Evolutionary conservation across 2,888 invertebrate genomes (phyloP).

Genomic region (Gastracanthus pulcherrimus): DNA sequence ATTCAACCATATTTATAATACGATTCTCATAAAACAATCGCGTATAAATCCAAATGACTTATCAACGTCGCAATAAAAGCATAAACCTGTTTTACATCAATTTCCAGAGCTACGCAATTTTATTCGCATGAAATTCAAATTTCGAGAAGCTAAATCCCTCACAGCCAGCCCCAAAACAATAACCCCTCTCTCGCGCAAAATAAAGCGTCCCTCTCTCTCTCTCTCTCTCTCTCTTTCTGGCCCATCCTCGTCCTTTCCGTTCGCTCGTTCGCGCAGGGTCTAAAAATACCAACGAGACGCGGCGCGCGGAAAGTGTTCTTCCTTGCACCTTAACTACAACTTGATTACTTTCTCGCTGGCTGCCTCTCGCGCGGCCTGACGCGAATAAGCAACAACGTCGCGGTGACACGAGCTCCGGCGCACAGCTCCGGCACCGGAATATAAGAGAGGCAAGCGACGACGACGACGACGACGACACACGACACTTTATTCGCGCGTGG

Average conservation of each 20-base stretch:
- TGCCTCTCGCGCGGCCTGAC: neutral
- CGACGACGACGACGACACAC: neutral
- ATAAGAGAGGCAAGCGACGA: neutral
- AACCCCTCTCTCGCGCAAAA: neutral
- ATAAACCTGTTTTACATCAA: too few relatives aligned
- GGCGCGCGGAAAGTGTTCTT: neutral
- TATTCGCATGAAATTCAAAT: too few relatives aligned
- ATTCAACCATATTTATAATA: too few relatives aligned
- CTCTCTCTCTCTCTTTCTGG: too few relatives aligned
- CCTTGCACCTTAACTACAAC: conserved; percentile 28
- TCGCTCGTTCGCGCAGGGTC: neutral
- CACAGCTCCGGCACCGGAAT: neutral
- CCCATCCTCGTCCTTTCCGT: too few relatives aligned
- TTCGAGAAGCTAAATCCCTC: too few relatives aligned
- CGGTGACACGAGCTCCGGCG: too few relatives aligned
- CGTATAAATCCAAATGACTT: too few relatives aligned
- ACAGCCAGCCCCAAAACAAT: neutral
- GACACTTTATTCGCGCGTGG: conserved; percentile 3
- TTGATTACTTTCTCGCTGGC: conserved; percentile 18
- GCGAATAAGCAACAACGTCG: conserved; percentile 36
- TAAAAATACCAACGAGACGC: neutral
- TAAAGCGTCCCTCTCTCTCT: too few relatives aligned
- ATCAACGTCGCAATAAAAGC: too few relatives aligned
- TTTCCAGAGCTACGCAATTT: too few relatives aligned
- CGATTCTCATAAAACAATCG: too few relatives aligned